phyloP scores from a whole-genome alignment of 2,113 vertebrate species.

The Pseudorasbora parva region DNA sequence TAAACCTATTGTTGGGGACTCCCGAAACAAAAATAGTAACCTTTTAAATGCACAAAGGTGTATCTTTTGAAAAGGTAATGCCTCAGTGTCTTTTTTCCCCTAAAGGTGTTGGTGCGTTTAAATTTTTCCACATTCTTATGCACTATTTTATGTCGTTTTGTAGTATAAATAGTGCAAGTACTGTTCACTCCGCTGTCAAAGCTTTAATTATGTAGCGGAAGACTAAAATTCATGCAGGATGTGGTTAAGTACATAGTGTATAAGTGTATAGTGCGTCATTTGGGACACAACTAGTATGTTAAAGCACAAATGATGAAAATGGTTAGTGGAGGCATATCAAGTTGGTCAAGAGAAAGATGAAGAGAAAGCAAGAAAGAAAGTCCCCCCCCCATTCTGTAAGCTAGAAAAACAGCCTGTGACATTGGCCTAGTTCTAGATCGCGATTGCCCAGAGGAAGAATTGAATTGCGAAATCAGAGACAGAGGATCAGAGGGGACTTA shows the following conservation, averaged over 20 bases:
- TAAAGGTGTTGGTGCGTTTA: no score
- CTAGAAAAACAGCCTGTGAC: slow-evolving; percentile 75
- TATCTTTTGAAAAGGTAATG: not conserved
- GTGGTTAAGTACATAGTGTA: no score
- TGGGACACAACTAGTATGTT: not conserved
- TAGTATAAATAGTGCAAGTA: no score
- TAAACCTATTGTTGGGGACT: no score
- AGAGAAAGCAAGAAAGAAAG: not conserved
- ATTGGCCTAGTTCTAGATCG: slow-evolving; percentile 77
- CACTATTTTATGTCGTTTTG: no score
- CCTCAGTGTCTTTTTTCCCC: not conserved
- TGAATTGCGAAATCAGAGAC: slow-evolving; percentile 77
- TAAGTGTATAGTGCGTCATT: no score
- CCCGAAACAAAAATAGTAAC: no score
- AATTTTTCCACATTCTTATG: no score
- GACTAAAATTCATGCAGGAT: no score
- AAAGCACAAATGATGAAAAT: slow-evolving; percentile 24
- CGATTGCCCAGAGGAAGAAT: slow-evolving; percentile 72
- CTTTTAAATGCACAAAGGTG: no score
- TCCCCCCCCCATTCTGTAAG: slow-evolving; percentile 65
- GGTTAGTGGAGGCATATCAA: slow-evolving; percentile 23
- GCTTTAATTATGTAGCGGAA: no score
- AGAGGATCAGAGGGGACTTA: slow-evolving; percentile 80
- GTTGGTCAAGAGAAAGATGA: slow-evolving; percentile 12
- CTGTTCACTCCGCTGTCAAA: no score